Percentiles rank a stretch among this genome's conserved stretches.
These are phyloP conservation scores for Pseudorectes ferrugineus DNA, from an alignment of 2,113 vertebrate genomes.

Conservation along the genomic window DNA sequence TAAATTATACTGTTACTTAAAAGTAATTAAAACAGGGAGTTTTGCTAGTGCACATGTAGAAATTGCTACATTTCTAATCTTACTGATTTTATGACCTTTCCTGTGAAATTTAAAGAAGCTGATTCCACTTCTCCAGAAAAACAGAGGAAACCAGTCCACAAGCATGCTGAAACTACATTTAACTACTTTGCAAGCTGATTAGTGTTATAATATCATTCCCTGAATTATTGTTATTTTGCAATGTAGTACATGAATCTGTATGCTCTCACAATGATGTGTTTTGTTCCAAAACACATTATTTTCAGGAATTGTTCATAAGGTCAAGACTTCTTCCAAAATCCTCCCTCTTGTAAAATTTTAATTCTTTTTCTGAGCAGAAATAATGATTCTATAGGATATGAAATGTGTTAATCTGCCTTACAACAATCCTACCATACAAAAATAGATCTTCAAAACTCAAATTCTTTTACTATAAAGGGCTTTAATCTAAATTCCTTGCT, in stretches of 20 bases:
- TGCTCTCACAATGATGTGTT: not conserved
- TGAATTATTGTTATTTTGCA: not conserved
- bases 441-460: not conserved
- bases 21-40: not conserved
- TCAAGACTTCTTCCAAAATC: not conserved
- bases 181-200: not conserved
- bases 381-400: not conserved
- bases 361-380: not conserved
- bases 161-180: not conserved
- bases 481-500: constrained; percentile 30
- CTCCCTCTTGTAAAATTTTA: not conserved
- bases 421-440: not conserved
- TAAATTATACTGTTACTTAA: not conserved
- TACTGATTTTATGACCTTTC: not conserved
- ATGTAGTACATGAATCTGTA: not conserved
- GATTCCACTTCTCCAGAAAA: not conserved
- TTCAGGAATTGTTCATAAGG: not conserved
- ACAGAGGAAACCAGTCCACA: not conserved
- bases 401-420: not conserved
- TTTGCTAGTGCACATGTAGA: not conserved
- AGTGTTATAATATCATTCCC: not conserved
- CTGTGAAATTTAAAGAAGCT: not conserved
- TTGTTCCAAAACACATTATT: not conserved
- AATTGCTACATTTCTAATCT: not conserved
- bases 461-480: not conserved